Evolutionary conservation across 2,113 vertebrate species (phyloP), one percentile per base, ranked within the genome.

Genomic region (Motacilla tschutschensis): DNA sequence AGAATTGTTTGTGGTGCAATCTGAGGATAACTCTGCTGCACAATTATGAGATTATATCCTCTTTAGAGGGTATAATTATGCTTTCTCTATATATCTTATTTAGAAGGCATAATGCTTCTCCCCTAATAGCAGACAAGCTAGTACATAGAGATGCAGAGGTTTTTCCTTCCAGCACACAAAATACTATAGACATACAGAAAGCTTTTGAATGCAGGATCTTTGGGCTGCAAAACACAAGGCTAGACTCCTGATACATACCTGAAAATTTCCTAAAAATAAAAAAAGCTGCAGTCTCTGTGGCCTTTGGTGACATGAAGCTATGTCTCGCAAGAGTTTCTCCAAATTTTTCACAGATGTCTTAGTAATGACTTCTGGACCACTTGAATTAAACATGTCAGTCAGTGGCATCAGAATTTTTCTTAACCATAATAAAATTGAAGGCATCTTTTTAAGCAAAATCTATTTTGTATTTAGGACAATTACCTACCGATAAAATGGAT

Each of bases 21-120:
- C 85, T 96, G 84, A 93, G 89, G 86, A 92, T 94, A 93, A 89
- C 83, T 97, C 81, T 89, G 82, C 70, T 92, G 84, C 70, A 82
- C 85, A 94, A 92, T 88, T 92, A 89, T 85, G 83, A 82, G 67
- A 85, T 71, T 82, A 76, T 89, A 81, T 81, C 70, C 72, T 93
- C 87, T 93, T 91, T 79, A 85, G 76, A 94, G 71, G 50, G 64
- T 87, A 80, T 95, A 96, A 95, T 94, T 91, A 92, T 88, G 51
- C 76, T 64, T 79, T 83, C 54, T 78, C 60, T 85, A 51, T 92
- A 71, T 92, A 89, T 92, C 83, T 95, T 95, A 79, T 79, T 88
- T 93, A 82, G 62, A 83, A 88, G 50, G n/a, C 43, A 74, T 85
- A 88, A 67, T 71, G 48, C 21, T 25, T 91, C n/a, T 82, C 54